These are phyloP conservation scores for Marmota flaviventris DNA, from an alignment of 2,113 vertebrate genomes.

Conservation along the genomic window DNA sequence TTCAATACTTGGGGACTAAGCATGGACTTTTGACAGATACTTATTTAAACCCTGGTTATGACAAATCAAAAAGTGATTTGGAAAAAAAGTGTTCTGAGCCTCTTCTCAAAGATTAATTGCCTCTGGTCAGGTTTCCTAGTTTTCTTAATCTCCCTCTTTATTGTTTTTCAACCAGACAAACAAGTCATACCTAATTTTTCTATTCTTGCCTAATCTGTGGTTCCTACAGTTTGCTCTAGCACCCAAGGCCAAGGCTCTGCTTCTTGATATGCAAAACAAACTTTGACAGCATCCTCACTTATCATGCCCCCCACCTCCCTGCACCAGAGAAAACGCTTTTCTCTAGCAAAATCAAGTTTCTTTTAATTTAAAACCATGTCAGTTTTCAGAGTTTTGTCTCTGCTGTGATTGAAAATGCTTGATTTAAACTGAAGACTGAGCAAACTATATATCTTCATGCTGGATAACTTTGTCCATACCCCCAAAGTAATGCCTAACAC, in stretches of 20 bases:
- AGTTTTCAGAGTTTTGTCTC: constrained; percentile 18
- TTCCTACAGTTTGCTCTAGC: neutral
- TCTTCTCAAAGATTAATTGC: neutral
- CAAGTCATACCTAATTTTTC: neutral
- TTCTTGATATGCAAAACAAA: neutral
- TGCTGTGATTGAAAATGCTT: neutral
- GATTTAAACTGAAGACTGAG: constrained; percentile 31
- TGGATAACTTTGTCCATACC: neutral
- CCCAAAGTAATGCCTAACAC: neutral
- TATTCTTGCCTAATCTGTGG: neutral
- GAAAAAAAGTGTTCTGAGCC: neutral
- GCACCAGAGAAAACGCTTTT: neutral
- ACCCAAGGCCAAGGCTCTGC: neutral
- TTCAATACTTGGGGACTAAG: neutral
- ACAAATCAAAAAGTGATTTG: too few species aligned
- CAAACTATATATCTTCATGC: neutral
- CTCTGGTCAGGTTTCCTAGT: neutral
- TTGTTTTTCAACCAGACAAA: neutral
- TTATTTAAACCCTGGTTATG: neutral
- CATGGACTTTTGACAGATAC: too few species aligned
- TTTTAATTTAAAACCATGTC: constrained; percentile 29
- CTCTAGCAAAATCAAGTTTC: neutral
- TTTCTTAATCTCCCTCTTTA: neutral
- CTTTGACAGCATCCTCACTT: neutral
- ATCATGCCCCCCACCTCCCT: neutral